Evolutionary conservation across 2,113 vertebrate species (phyloP).

Genomic region (Dicrurus megarhynchus): DNA sequence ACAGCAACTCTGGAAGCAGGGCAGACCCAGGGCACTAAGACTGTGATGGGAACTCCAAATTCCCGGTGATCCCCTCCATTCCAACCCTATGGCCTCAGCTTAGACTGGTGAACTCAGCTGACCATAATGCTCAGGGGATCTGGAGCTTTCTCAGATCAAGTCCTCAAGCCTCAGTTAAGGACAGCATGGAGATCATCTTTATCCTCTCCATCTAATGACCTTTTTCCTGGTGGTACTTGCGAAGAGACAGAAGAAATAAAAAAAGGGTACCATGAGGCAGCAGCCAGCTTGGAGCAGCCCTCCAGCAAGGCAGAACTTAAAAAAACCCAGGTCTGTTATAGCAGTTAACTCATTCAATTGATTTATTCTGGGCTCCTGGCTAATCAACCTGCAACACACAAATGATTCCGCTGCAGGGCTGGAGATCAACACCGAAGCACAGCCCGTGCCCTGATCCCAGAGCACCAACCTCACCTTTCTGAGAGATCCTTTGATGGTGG

Average conservation of each 20-base stretch:
- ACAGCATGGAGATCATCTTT: background rate
- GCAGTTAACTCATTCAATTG: background rate
- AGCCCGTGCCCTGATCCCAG: background rate
- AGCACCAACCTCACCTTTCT: slow-evolving; percentile 78
- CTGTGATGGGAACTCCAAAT: background rate
- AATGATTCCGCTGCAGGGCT: background rate
- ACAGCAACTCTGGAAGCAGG: background rate
- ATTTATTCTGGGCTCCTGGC: background rate
- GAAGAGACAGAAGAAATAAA: background rate
- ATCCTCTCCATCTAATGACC: background rate
- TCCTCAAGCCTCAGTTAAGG: background rate
- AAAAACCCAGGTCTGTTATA: background rate
- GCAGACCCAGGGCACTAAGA: background rate
- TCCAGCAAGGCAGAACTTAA: background rate
- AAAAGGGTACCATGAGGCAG: background rate
- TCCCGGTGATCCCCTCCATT: background rate
- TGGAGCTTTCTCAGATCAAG: background rate
- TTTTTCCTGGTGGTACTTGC: background rate
- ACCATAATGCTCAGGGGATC: background rate
- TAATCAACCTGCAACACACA: background rate
- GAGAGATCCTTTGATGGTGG: slow-evolving; percentile 83
- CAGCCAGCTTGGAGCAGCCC: background rate
- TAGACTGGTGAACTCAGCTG: background rate
- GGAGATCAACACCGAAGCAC: background rate
- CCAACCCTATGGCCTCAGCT: background rate